phyloP scores from a whole-genome alignment of 2,797 vertebrate genomes.

The Labeo calbasu region DNA sequence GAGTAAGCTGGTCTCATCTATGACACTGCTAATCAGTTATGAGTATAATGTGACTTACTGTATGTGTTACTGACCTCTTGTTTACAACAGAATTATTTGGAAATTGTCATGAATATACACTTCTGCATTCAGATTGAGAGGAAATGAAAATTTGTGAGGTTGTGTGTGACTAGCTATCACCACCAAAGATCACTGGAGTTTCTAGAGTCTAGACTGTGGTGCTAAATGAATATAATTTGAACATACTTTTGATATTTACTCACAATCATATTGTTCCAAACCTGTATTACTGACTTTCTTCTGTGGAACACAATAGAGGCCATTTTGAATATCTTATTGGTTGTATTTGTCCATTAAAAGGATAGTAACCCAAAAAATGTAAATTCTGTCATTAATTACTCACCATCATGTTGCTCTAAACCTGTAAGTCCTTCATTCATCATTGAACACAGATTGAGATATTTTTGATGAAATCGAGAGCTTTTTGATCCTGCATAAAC shows the following conservation, averaged over 20 bases:
- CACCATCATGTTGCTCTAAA: no score
- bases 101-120: neutral
- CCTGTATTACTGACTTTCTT: neutral
- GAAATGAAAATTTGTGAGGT: slow-evolving; percentile 12
- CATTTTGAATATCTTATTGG: neutral
- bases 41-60: neutral
- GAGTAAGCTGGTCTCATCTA: neutral
- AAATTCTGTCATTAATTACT: no score
- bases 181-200: neutral
- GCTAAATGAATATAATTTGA: neutral
- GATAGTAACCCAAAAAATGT: no score
- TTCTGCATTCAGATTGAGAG: neutral
- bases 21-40: neutral
- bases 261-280: neutral
- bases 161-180: neutral
- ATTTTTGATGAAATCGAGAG: no score
- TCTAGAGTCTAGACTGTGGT: neutral
- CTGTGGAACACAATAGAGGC: neutral
- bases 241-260: neutral
- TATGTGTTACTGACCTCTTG: neutral
- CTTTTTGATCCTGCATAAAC: no score
- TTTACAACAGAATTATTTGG: neutral
- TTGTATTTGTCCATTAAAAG: neutral
- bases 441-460: no score
- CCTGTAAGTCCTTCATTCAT: no score